These are phyloP conservation scores for Cydia pomonella DNA, from an alignment of 1,140 invertebrate genomes.

Conservation along the genomic window DNA sequence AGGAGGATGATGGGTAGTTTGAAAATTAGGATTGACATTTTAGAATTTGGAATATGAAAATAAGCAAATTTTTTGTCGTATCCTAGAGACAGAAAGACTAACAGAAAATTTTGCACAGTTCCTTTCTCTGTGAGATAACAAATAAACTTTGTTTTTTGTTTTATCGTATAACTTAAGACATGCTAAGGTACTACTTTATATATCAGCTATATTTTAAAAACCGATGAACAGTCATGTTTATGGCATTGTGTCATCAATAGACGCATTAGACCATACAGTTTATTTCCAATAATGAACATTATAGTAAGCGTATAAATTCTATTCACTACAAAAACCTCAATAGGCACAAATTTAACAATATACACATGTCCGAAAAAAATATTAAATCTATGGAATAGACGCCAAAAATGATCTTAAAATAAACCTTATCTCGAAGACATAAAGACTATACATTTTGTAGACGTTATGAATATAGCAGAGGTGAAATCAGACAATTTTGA, in stretches of 20 bases:
- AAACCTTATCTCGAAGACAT: constrained; percentile 19
- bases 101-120: too few species aligned
- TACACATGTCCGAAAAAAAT: constrained; percentile 63
- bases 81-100: too few species aligned
- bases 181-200: too few species aligned
- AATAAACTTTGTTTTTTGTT: too few species aligned
- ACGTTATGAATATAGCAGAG: constrained; percentile 25
- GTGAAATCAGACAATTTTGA: constrained; percentile 43
- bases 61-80: too few species aligned
- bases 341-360: constrained; percentile 70
- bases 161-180: too few species aligned
- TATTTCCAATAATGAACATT: constrained; percentile 25
- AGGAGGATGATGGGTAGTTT: too few species aligned
- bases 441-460: constrained; percentile 31
- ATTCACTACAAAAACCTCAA: constrained; percentile 58
- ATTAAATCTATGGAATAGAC: constrained; percentile 48
- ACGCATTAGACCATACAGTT: constrained; percentile 9
- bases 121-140: too few species aligned
- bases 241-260: background rate
- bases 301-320: constrained; percentile 25
- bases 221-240: background rate
- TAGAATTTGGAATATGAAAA: too few species aligned
- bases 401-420: constrained; percentile 41
- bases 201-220: too few species aligned
- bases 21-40: too few species aligned